Evolutionary conservation across 2,888 invertebrate species (phyloP).

Genomic region (Litoditis marina): DNA sequence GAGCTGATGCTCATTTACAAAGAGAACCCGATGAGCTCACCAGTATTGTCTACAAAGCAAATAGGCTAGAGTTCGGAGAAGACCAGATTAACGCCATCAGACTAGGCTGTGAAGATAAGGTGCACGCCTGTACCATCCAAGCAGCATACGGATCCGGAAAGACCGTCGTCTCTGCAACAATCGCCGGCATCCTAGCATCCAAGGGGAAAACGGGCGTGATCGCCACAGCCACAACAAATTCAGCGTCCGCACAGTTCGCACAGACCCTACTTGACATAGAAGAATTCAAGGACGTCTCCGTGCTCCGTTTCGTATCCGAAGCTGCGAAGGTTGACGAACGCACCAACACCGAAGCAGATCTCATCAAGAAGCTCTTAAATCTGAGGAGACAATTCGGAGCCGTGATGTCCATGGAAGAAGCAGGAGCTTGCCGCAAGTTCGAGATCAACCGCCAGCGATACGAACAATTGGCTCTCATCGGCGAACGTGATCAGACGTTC

Average conservation of each 20-base stretch:
- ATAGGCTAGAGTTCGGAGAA: neutral
- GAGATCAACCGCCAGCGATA: too few relatives aligned
- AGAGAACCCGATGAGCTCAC: too few relatives aligned
- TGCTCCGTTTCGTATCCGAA: neutral
- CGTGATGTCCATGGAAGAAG: neutral
- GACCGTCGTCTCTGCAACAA: neutral
- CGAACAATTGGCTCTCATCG: neutral
- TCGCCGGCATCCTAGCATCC: neutral
- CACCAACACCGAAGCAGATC: neutral
- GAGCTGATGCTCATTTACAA: too few relatives aligned
- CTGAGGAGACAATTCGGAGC: neutral
- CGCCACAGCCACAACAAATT: neutral
- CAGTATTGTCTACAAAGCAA: too few relatives aligned
- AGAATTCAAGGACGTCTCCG: neutral
- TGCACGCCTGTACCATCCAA: neutral
- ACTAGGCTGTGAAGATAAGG: neutral
- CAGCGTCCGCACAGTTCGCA: neutral
- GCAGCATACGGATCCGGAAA: conserved; percentile 3
- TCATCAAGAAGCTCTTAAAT: neutral
- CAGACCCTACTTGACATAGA: neutral
- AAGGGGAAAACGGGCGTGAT: neutral
- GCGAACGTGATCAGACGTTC: neutral
- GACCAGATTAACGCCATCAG: neutral
- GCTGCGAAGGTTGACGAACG: neutral
- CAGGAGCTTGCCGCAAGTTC: too few relatives aligned